Evolutionary conservation across 2,113 vertebrate genomes (phyloP).

Genomic region (Malurus cyaneus): DNA sequence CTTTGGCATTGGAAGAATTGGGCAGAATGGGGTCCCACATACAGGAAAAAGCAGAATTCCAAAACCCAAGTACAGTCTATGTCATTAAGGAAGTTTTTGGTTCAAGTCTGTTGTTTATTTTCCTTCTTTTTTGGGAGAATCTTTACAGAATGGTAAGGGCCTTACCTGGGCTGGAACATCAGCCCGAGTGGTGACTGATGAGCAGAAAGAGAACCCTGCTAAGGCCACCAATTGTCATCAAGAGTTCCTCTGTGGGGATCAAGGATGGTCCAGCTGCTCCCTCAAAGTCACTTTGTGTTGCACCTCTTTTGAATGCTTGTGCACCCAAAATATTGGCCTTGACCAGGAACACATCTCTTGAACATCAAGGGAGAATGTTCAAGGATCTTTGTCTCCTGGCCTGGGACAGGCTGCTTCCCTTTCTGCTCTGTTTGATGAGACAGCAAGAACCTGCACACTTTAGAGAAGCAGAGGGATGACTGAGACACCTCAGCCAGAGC

Average conservation of each 20-base stretch:
- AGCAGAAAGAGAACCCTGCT: not conserved
- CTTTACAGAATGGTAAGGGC: not conserved
- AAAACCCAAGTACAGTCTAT: not conserved
- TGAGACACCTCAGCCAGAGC: not conserved
- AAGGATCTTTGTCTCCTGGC: not conserved
- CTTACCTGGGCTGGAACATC: not conserved
- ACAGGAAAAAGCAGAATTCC: not conserved
- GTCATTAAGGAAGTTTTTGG: not conserved
- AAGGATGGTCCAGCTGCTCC: not conserved
- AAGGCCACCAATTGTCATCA: not conserved
- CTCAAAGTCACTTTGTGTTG: not conserved
- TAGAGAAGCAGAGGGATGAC: not conserved
- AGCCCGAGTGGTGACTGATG: not conserved
- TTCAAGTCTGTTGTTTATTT: not conserved
- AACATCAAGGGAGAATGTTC: fast-evolving
- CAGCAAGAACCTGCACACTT: not conserved
- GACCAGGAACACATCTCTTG: not conserved
- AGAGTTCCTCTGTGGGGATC: fast-evolving
- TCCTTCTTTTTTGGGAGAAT: not conserved
- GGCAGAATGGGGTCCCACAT: not conserved
- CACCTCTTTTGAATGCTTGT: not conserved
- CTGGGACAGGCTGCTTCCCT: not conserved
- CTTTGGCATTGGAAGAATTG: not conserved
- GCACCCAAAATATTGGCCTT: not conserved
- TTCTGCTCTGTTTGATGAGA: not conserved